Evolutionary conservation across 2,797 vertebrate species (phyloP), one percentile per base, ranked within the genome.

Genomic region (Percopsis omiscomaycus): DNA sequence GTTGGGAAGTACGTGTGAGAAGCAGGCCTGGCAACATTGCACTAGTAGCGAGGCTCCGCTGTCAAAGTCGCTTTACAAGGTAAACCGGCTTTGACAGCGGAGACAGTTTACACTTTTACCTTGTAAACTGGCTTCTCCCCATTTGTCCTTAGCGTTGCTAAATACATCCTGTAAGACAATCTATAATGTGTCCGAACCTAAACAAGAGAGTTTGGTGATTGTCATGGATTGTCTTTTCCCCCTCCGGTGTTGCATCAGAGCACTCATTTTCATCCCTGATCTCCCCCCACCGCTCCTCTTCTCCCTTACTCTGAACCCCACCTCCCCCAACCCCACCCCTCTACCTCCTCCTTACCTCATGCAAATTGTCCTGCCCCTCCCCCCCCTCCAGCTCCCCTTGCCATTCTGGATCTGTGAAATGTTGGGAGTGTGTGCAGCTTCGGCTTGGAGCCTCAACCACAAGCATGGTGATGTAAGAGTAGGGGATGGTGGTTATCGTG

Each of bases 301-400:
- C 63, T 54, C 58, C 45, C 29, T 56, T 37, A 49, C 52, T 52
- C 28, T 14, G 13, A 15, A 46, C 27, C 55, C 28, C 28, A 29
- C 32, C 16, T 48, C 15, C 15, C 44, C 53, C 15, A 27, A 71
- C 71, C 74, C 77, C 68, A 73, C 70, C 61, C 72, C 51, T 62
- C 74, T 72, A 77, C 76, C 65, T 69, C 81, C 74, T 71, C 76
- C 75, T 71, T 83, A 73, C 70, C 82, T 88, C 73, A 67, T 81
- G 73, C 73, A 67, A 81, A 79, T 84, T 84, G 85, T 80, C 80
- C 80, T 77, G 59, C 75, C 86, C 88, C 63, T 64, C 59, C 57
- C 72, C 77, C 74, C 44, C 44, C 73, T 72, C 71, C 84, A 76
- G 65, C 75, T 74, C 59, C 68, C 73, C 69, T 76, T 55, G 64